phyloP scores from a whole-genome alignment of 1,140 invertebrate genomes.

The Hormaphis cornu region DNA sequence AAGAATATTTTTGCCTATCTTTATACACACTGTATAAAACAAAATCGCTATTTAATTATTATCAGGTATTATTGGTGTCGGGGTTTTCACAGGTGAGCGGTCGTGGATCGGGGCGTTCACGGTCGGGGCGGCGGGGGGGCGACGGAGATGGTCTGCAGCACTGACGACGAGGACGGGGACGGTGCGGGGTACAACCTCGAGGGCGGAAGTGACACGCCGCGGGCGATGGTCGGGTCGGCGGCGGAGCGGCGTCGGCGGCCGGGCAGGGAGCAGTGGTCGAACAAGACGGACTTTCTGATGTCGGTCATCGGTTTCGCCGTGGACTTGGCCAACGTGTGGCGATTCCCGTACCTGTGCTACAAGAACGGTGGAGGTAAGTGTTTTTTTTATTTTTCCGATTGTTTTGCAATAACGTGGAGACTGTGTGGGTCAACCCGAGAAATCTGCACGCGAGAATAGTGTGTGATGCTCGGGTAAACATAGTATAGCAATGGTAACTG shows the following conservation, averaged over 20 bases:
- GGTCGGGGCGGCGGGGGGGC: not conserved
- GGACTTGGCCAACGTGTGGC: slow-evolving; percentile 85
- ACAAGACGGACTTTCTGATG: slow-evolving; percentile 70
- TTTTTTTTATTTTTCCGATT: too few relatives aligned
- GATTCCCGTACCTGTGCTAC: slow-evolving; percentile 85
- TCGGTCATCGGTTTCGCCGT: slow-evolving; percentile 84
- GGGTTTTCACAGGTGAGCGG: not conserved
- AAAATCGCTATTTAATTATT: too few relatives aligned
- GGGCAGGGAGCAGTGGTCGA: slow-evolving; percentile 38
- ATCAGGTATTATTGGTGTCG: too few relatives aligned
- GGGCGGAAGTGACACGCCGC: not conserved
- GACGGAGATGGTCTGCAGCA: not conserved
- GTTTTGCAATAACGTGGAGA: too few relatives aligned
- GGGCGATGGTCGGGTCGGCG: not conserved
- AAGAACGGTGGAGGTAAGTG: slow-evolving; percentile 78
- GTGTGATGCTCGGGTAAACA: too few relatives aligned
- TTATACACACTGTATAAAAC: too few relatives aligned
- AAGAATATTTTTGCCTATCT: too few relatives aligned
- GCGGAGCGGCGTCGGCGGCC: slow-evolving; percentile 12
- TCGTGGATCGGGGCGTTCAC: not conserved
- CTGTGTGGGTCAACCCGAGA: too few relatives aligned
- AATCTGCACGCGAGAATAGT: too few relatives aligned
- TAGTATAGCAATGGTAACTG: too few relatives aligned
- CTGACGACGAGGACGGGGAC: slow-evolving; percentile 11
- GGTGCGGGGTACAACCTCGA: not conserved